Evolutionary conservation across 2,113 vertebrate species (phyloP).

Genomic region (Eublepharis macularius): DNA sequence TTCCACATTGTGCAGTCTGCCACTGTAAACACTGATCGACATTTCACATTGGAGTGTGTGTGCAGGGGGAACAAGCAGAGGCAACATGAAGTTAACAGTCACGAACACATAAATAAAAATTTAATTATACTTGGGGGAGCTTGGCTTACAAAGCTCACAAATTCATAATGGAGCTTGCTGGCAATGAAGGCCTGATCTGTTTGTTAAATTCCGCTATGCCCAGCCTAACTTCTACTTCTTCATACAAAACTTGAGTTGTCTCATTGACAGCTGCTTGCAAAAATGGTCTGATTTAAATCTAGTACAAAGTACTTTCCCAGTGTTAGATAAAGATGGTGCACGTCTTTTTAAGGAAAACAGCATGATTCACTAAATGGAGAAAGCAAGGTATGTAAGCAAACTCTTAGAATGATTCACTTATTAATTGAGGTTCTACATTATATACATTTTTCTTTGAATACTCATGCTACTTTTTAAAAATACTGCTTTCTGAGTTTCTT

Average conservation of each 20-base stretch:
- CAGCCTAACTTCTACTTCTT: constrained; percentile 54
- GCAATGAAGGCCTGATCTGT: constrained; percentile 76
- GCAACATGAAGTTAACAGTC: constrained; percentile 74
- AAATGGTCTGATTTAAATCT: constrained; percentile 42
- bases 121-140: constrained; percentile 78
- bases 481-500: not conserved
- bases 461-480: constrained; percentile 18
- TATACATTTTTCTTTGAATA: constrained; percentile 27
- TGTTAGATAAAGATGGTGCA: constrained; percentile 44
- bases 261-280: constrained; percentile 53
- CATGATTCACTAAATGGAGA: constrained; percentile 40
- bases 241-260: constrained; percentile 62
- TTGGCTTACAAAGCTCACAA: constrained; percentile 77
- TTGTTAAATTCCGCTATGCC: constrained; percentile 70
- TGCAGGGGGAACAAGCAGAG: constrained; percentile 47
- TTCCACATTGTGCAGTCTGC: constrained; percentile 49
- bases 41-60: constrained; percentile 47
- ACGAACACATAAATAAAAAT: constrained; percentile 79
- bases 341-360: constrained; percentile 58
- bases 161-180: constrained; percentile 72
- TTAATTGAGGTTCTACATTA: constrained; percentile 13
- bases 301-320: constrained; percentile 48
- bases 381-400: constrained; percentile 39
- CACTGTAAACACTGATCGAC: constrained; percentile 58
- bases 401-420: constrained; percentile 37